Conservation (phyloP, 2,888 invertebrate genomes). For the Xanthostigma xanthostigma region DNA sequence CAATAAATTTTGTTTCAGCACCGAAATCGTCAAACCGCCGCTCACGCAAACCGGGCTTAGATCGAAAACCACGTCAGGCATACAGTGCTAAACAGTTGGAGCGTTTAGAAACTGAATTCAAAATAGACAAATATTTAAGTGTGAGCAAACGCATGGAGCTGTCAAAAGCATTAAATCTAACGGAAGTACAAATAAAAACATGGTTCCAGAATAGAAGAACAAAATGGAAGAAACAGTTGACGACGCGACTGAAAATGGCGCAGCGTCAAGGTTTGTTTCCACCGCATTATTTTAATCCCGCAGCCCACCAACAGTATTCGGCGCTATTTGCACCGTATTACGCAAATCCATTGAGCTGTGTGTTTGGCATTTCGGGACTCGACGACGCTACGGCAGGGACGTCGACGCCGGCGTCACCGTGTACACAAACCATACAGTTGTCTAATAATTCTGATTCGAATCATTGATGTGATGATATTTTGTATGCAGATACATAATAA, state of each 20-base stretch:
- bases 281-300: constrained; percentile 49
- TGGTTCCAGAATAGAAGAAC: constrained; percentile 89
- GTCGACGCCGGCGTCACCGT: constrained; percentile 15
- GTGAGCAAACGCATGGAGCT: constrained; percentile 90
- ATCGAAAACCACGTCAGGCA: constrained; percentile 89
- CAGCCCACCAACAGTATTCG: constrained; percentile 41
- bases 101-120: constrained; percentile 83
- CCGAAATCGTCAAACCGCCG: constrained; percentile 68
- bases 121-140: constrained; percentile 89
- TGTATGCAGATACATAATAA: not conserved
- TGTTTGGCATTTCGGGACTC: constrained; percentile 39
- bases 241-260: constrained; percentile 75
- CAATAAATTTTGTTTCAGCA: constrained; percentile 34
- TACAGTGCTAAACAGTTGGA: constrained; percentile 92
- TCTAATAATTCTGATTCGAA: constrained; percentile 2
- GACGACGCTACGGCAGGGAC: constrained; percentile 21
- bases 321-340: constrained; percentile 44
- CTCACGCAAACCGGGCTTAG: constrained; percentile 74
- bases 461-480: not conserved
- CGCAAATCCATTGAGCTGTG: constrained; percentile 41
- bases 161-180: constrained; percentile 73
- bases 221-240: constrained; percentile 95
- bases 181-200: constrained; percentile 75
- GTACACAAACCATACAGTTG: constrained; percentile 7
- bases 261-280: constrained; percentile 70